These are phyloP conservation scores for Synanthedon vespiformis DNA, from an alignment of 2,888 invertebrate genomes.

Conservation along the genomic window DNA sequence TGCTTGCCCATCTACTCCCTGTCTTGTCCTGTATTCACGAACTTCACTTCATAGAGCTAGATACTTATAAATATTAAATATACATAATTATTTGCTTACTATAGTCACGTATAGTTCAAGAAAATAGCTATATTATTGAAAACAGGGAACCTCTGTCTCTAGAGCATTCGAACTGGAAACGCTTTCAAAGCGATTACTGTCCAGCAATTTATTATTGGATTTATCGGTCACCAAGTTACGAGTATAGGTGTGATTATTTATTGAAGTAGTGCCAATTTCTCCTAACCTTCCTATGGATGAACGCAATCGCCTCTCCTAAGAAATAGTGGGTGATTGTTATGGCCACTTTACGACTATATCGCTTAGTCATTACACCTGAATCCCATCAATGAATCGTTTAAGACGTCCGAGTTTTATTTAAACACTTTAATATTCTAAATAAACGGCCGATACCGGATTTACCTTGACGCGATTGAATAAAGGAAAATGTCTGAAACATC, in stretches of 20 bases:
- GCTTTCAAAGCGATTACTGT: background rate
- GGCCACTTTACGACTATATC: slow-evolving; percentile 13
- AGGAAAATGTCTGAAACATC: too few relatives aligned
- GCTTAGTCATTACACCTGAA: slow-evolving; percentile 14
- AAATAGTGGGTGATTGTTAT: slow-evolving; percentile 22
- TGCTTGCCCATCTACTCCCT: too few relatives aligned
- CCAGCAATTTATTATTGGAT: slow-evolving; percentile 3
- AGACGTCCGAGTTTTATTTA: background rate
- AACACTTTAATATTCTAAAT: background rate
- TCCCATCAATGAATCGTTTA: background rate
- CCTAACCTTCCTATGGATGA: slow-evolving; percentile 16
- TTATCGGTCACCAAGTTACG: slow-evolving; percentile 11
- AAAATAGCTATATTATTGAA: too few relatives aligned
- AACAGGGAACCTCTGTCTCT: too few relatives aligned
- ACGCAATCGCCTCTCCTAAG: slow-evolving; percentile 15
- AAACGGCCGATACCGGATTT: too few relatives aligned
- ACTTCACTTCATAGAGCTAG: too few relatives aligned
- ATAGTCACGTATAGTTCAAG: too few relatives aligned
- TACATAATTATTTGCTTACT: too few relatives aligned
- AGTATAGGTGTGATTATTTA: slow-evolving; percentile 22
- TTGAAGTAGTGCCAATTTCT: slow-evolving; percentile 35
- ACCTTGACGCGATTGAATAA: too few relatives aligned
- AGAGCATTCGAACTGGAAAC: background rate
- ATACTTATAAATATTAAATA: too few relatives aligned
- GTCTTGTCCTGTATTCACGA: too few relatives aligned